Evolutionary conservation across 2,113 vertebrate genomes (phyloP), one percentile per base, ranked within the genome.

Genomic region (Lanius collurio): DNA sequence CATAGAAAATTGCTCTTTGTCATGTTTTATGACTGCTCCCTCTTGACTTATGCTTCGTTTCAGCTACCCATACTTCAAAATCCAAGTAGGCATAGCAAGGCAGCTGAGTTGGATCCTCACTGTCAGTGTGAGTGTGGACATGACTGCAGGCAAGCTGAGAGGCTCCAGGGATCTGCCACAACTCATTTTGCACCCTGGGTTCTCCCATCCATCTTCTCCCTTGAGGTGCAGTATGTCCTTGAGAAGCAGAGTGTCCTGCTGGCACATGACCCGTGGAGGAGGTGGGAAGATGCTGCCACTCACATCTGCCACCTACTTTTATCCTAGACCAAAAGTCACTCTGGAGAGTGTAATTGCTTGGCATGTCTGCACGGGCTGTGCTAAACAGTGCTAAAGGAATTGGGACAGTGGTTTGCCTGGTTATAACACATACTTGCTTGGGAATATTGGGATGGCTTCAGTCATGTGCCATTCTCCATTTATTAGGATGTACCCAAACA

Each of bases 231-330:
- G 37, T 3, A 8, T 50, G 15, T 90, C n/a, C 59, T n/a, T 24
- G 31, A 28, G 46, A 44, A 8, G 21, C 15, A 50, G 41, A 24
- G 41, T 39, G 18, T 90, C 19, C 52, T 70, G 52, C 47, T 56
- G 70, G 28, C 28, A 28, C 0, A 1, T 2, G 19, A 65, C 42
- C 15, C 0, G 0, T 27, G 14, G 44, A 79, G 44, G 19, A 78
- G 2, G 3, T 24, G 37, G 62, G 64, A 76, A 60, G 49, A 31
- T 35, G 86, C 19, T 87, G 52, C 39, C 63, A 22, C 44, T 69
- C 35, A 19, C 49, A 11, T 13, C 31, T 70, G 63, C 5, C 42
- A 65, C 57, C 37, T 52, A 2, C 37, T 65, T 65, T 44, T 55
- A 24, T 27, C 68, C 79, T 35, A 24, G 56, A 50, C 35, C 22